Evolutionary conservation across 2,113 vertebrate genomes (phyloP), one percentile per base, ranked within the genome.

Genomic region (Cyprinodon brontotheroides): DNA sequence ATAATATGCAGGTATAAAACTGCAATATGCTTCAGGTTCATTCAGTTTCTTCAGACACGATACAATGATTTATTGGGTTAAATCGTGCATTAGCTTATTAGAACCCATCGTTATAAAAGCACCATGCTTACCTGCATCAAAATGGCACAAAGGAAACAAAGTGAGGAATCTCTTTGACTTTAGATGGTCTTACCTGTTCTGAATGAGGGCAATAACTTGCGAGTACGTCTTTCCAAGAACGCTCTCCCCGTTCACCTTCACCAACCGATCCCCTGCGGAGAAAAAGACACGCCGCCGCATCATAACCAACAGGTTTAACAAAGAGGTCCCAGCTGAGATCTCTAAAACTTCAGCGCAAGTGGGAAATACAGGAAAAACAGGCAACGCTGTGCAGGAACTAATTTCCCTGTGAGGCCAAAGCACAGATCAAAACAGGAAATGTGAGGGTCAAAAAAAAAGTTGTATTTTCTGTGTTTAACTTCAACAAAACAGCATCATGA

Each of bases 181-280:
- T 13, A 17, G 67, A 13, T 70, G 14, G 47, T 65, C 94, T 93
- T 84, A 98, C 98, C 98, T 98, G 93, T 99, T 97, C 90, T 99
- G 98, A 91, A 99, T 99, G 82, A 99, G 95, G 1, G 96, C 95
- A 22, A 99, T 99, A 90, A 99, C 97, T 93, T 99, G 97, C 0
- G 97, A 98, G 87, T 99, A 99, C 20, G 97, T 98, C 92, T 98
- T 99, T 12, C 98, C 98, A 0, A 99, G 87, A 84, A 98, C 94
- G 37, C 96, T 98, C 82, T 99, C 98, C 4, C 97, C 96, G 0
- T 99, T 99, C 87, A 99, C 97, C 86, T 97, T 98, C 83, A 99
- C 97, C 88, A 99, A 92, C 0, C 97, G 95, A 87, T 99, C 98
- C 75, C 97, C 97, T 99, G 92, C 37, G 71, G 73, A 48, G 48